These are phyloP conservation scores for Leucophora obtusa DNA, from an alignment of 2,888 invertebrate genomes.

Conservation along the genomic window DNA sequence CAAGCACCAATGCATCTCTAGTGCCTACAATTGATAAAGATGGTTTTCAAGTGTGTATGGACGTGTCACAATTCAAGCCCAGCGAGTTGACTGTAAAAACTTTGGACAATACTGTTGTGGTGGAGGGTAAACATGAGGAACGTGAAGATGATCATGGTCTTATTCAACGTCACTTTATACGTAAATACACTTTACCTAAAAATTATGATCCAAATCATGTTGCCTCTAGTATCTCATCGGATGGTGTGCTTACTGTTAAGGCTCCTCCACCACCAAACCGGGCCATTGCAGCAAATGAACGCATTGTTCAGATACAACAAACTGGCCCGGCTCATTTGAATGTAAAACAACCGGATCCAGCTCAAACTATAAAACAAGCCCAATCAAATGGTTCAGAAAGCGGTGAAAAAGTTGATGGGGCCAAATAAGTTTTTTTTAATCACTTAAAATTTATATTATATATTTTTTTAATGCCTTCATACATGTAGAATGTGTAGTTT, in stretches of 20 bases:
- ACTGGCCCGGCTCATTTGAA: constrained; percentile 81
- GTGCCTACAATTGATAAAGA: constrained; percentile 80
- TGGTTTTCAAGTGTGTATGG: constrained; percentile 85
- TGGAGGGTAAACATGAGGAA: constrained; percentile 89
- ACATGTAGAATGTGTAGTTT: not conserved
- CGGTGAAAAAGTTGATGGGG: constrained; percentile 33
- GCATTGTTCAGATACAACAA: constrained; percentile 82
- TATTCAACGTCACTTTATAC: constrained; percentile 86
- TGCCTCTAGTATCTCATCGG: constrained; percentile 86
- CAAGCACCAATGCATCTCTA: constrained; percentile 71
- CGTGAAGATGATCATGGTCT: constrained; percentile 86
- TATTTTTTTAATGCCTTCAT: too few species aligned
- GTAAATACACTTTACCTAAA: constrained; percentile 87
- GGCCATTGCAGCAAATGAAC: constrained; percentile 72
- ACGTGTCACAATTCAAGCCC: constrained; percentile 89
- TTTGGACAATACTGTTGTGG: constrained; percentile 84
- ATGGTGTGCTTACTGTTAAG: constrained; percentile 86
- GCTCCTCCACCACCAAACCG: constrained; percentile 82
- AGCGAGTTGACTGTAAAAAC: constrained; percentile 89
- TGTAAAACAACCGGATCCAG: constrained; percentile 68
- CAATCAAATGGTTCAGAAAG: constrained; percentile 29
- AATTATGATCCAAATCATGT: constrained; percentile 87
- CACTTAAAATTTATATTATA: too few species aligned
- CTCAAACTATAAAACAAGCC: constrained; percentile 23
- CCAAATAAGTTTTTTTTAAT: constrained; percentile 41